Evolutionary conservation across 2,888 invertebrate species (phyloP).

Genomic region (Diarsia rubi): DNA sequence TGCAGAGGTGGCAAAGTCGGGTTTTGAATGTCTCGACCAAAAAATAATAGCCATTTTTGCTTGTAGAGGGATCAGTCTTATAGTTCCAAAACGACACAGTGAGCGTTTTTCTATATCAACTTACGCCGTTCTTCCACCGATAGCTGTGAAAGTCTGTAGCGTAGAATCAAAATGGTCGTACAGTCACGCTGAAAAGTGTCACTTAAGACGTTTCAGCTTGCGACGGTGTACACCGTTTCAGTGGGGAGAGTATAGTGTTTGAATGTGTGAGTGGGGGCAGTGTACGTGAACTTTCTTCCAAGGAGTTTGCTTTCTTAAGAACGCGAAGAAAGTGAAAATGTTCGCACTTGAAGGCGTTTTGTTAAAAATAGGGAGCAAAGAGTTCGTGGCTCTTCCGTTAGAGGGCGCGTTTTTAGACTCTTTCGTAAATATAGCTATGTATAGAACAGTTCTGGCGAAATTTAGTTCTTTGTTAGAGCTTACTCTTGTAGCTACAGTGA

Average conservation of each 20-base stretch:
- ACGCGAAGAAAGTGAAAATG: slow-evolving; percentile 89
- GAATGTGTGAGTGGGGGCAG: slow-evolving; percentile 76
- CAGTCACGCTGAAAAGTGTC: slow-evolving; percentile 22
- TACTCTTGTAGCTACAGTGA: neutral
- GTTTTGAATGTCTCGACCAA: slow-evolving; percentile 34
- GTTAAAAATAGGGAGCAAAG: slow-evolving; percentile 83
- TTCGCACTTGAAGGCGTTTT: slow-evolving; percentile 87
- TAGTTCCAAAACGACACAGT: slow-evolving; percentile 67
- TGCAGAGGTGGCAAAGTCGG: fast-evolving
- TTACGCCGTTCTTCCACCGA: slow-evolving; percentile 66
- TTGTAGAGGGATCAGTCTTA: slow-evolving; percentile 49
- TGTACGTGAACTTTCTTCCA: slow-evolving; percentile 85
- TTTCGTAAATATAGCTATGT: slow-evolving; percentile 39
- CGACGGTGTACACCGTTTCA: slow-evolving; percentile 58
- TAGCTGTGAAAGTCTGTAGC: slow-evolving; percentile 18
- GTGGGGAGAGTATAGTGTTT: slow-evolving; percentile 66
- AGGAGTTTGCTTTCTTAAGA: slow-evolving; percentile 88
- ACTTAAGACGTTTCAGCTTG: slow-evolving; percentile 71
- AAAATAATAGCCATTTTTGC: slow-evolving; percentile 69
- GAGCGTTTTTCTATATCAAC: slow-evolving; percentile 20
- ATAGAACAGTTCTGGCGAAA: slow-evolving; percentile 45
- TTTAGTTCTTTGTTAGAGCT: slow-evolving; percentile 19
- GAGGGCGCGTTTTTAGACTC: slow-evolving; percentile 81
- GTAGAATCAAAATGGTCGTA: slow-evolving; percentile 59
- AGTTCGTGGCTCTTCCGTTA: slow-evolving; percentile 77